These are phyloP conservation scores for Chouioia cunea DNA, from an alignment of 2,888 invertebrate species.

Conservation along the genomic window DNA sequence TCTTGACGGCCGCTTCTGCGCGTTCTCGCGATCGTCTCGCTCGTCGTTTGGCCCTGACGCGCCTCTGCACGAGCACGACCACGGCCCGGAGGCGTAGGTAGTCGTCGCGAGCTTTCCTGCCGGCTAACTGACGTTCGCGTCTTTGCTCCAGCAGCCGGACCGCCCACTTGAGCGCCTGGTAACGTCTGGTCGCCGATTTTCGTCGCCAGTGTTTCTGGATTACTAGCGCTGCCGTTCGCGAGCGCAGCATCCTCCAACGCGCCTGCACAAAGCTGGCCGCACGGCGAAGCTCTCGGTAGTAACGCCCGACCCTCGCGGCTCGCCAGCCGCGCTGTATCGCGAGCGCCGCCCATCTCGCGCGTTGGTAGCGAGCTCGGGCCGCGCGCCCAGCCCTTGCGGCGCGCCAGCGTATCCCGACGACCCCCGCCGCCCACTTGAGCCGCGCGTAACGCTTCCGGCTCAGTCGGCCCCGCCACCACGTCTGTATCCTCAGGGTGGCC, in stretches of 20 bases:
- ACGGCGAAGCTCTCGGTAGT: too few species aligned
- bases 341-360: too few species aligned
- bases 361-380: too few species aligned
- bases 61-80: slow-evolving; percentile 18
- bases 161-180: slow-evolving; percentile 48
- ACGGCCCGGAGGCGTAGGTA: slow-evolving; percentile 31
- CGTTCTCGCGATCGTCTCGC: not conserved
- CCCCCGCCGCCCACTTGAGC: not conserved
- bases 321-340: too few species aligned
- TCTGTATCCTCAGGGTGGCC: not conserved
- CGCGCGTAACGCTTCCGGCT: not conserved
- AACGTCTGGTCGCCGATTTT: slow-evolving; percentile 34
- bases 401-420: too few species aligned
- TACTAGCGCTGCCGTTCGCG: slow-evolving; percentile 57
- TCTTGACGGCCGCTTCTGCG: slow-evolving; percentile 49
- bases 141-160: slow-evolving; percentile 52
- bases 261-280: too few species aligned
- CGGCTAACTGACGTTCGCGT: slow-evolving; percentile 44
- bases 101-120: slow-evolving; percentile 43
- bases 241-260: too few species aligned
- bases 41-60: not conserved
- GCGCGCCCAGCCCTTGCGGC: too few species aligned
- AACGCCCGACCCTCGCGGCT: too few species aligned
- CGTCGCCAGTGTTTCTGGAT: slow-evolving; percentile 68
- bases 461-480: not conserved